Percentiles rank a stretch among this genome's conserved stretches.
phyloP scores from a whole-genome alignment of 2,797 vertebrate genomes.

The Melanogrammus aeglefinus region DNA sequence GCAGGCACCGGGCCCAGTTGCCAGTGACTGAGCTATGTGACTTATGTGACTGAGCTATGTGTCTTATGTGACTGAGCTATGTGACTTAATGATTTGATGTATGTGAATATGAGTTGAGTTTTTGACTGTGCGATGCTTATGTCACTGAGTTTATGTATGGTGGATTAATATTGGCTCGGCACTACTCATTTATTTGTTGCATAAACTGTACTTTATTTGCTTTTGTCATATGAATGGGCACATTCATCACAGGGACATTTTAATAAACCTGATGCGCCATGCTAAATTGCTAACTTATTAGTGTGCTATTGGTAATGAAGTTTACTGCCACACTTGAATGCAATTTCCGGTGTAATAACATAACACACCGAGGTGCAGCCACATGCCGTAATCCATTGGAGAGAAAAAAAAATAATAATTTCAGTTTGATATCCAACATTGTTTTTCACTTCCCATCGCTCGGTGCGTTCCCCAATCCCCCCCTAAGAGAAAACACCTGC shows the following conservation, averaged over 20 bases:
- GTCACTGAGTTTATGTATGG: constrained; percentile 57
- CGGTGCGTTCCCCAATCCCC: no score
- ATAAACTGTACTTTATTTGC: constrained; percentile 63
- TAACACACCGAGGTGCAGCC: constrained; percentile 43
- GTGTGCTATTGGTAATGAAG: constrained; percentile 46
- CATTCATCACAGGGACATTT: constrained; percentile 50
- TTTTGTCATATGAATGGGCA: constrained; percentile 45
- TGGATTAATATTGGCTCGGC: constrained; percentile 62
- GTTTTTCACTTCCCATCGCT: neutral
- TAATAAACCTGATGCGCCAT: constrained; percentile 53
- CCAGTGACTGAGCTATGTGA: constrained; percentile 45
- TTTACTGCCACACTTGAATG: constrained; percentile 42
- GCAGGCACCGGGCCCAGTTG: constrained; percentile 60
- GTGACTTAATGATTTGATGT: no score
- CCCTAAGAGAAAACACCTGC: neutral
- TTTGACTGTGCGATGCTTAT: no score
- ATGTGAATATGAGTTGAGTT: no score
- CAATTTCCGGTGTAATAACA: constrained; percentile 36
- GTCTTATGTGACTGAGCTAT: no score
- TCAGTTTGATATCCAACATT: neutral
- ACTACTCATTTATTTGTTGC: constrained; percentile 66
- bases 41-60: no score
- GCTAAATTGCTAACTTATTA: constrained; percentile 63
- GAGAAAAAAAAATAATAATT: neutral
- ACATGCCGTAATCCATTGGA: constrained; percentile 9